phyloP scores from a whole-genome alignment of 2,797 vertebrate genomes.

The Pelobates cultripes region DNA sequence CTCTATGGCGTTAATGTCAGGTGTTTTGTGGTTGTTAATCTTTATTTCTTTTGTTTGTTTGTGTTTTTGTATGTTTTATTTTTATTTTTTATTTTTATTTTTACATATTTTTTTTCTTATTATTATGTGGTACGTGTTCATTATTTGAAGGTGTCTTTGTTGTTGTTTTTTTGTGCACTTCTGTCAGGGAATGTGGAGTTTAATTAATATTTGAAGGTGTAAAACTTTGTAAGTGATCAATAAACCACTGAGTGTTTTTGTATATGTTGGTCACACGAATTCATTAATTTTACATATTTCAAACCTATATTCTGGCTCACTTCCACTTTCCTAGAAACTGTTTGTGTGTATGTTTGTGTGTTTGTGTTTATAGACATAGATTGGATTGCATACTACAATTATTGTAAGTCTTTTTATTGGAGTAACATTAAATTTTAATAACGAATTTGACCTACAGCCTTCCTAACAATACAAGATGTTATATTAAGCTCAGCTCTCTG shows the following conservation, averaged over 20 bases:
- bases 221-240: slow-evolving; percentile 90
- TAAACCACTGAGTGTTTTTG: slow-evolving; percentile 88
- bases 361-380: too few relatives aligned
- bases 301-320: too few relatives aligned
- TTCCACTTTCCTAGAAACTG: too few relatives aligned
- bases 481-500: too few relatives aligned
- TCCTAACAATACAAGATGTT: too few relatives aligned
- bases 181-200: slow-evolving; percentile 77
- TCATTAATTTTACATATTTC: not conserved
- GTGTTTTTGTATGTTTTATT: too few relatives aligned
- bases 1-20: too few relatives aligned
- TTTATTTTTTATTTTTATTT: slow-evolving; percentile 56
- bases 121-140: slow-evolving; percentile 67
- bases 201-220: slow-evolving; percentile 88
- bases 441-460: too few relatives aligned
- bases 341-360: too few relatives aligned
- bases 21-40: not conserved
- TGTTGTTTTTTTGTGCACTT: slow-evolving; percentile 82
- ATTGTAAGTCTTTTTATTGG: too few relatives aligned
- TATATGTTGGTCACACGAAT: slow-evolving; percentile 47
- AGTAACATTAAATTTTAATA: too few relatives aligned
- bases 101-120: slow-evolving; percentile 41
- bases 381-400: too few relatives aligned
- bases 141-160: slow-evolving; percentile 74
- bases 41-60: slow-evolving; percentile 14